Evolutionary conservation across 1,140 invertebrate genomes (phyloP).

Genomic region (Linepithema humile): DNA sequence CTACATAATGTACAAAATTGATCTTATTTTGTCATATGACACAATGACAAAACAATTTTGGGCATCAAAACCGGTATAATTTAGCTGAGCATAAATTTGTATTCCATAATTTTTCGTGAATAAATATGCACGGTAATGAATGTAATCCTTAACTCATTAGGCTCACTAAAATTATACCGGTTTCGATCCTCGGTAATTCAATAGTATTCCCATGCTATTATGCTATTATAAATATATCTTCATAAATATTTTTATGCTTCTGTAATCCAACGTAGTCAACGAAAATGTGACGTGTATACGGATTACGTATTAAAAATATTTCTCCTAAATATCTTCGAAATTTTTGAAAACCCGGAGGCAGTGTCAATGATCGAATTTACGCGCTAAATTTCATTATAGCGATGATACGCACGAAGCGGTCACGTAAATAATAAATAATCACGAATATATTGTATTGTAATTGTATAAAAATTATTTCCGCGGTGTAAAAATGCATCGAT

Average conservation of each 20-base stretch:
- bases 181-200: conserved; percentile 47
- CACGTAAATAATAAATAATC: conserved; percentile 22
- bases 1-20: no score
- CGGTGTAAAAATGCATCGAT: neutral
- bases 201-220: conserved; percentile 25
- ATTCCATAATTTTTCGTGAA: neutral
- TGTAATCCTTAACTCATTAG: neutral
- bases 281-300: neutral
- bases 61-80: neutral
- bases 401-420: neutral
- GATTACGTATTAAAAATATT: conserved; percentile 1
- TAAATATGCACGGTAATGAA: conserved; percentile 10
- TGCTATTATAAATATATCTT: neutral
- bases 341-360: neutral
- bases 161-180: neutral
- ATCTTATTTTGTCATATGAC: no score
- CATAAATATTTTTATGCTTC: conserved; percentile 26
- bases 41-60: no score
- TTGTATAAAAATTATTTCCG: conserved; percentile 1
- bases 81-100: neutral
- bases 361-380: conserved; percentile 19
- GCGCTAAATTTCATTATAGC: neutral
- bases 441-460: conserved; percentile 23
- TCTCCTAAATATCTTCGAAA: neutral
- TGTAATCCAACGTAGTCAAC: neutral